Base-by-base conservation (phyloP, 2,888 invertebrate genomes). In the Punctoribates punctum region DNA sequence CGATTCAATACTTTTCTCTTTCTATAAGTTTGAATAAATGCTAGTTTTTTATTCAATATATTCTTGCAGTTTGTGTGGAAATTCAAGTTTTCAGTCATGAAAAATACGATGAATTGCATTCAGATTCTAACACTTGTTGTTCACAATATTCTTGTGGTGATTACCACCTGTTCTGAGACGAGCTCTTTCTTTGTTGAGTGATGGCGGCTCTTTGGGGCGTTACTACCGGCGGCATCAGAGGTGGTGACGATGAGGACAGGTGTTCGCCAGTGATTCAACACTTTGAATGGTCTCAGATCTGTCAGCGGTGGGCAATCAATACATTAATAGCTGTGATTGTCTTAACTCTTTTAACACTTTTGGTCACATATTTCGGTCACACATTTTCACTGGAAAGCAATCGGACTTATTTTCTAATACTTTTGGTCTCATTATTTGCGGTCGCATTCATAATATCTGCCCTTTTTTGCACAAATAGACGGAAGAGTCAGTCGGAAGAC, bases 241-340 rank as follows among this genome's bases (percentile, higher is more conserved):
- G 23, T 70, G 17, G n/a, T 34, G 34, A 34, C 29, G 70, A 70
- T 9, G 42, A 29, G 3, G 23, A 11, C 8, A 42, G 23, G n/a
- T 3, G 11, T 46, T 23, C 46, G 1, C 70, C 70, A 5, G 70
- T 38, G 11, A 42, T 46, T 3, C 70, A 70, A 38, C 42, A 23
- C 13, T 65, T 65, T 25, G 38, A 20, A 4, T 70, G 70, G 70
- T 8, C 70, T 2, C 20, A 42, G 20, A 70, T 70, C 15, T 70
- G 70, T 20, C 70, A 42, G 42, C 70, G 70, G 13, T 70, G 70
- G 70, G 70, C 70, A 70, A 70, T 42, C 42, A 70, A 70, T 70
- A 70, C 42, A 46, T 9, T 70, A 6, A 70, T 70, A 70, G 20
- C 70, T 70, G 70, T 70, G 42, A 46, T 70, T 15, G 70, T 70